Conservation (phyloP, 2,888 invertebrate species). For the Lepeophtheirus nordmannii region DNA sequence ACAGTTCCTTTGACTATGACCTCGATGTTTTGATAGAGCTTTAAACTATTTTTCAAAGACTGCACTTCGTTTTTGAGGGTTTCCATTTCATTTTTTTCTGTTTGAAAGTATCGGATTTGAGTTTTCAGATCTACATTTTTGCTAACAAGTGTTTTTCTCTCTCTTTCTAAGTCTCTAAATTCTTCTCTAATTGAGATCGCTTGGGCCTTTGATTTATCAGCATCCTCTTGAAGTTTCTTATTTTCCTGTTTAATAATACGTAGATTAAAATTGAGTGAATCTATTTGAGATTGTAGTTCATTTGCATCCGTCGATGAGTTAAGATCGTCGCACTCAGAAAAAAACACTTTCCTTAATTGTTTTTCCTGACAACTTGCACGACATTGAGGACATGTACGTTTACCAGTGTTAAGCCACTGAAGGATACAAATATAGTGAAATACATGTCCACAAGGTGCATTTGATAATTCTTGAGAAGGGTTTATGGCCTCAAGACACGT, state of each 20-base stretch:
- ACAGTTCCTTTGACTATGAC: not conserved
- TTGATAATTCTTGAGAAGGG: conserved; percentile 7
- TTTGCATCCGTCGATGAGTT: not conserved
- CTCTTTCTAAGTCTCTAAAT: conserved; percentile 7
- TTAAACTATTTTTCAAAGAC: conserved; percentile 1
- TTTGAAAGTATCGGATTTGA: not conserved
- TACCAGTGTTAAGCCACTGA: conserved; percentile 21
- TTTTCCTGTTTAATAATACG: conserved; percentile 9
- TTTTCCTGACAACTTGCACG: conserved; percentile 9
- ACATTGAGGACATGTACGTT: conserved; percentile 24
- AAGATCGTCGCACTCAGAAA: conserved; percentile 13
- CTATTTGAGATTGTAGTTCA: conserved; percentile 8
- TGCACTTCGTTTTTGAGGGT: too few species aligned
- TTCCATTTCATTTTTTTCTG: not conserved
- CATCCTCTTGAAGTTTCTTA: not conserved
- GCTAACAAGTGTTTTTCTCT: not conserved
- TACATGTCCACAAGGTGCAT: conserved; percentile 21
- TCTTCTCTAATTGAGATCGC: conserved; percentile 1
- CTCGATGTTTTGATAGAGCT: conserved; percentile 10
- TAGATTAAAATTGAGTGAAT: conserved; percentile 17
- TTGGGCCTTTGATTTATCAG: not conserved
- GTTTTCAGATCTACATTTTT: not conserved
- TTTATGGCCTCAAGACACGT: conserved; percentile 18
- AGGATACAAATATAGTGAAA: conserved; percentile 20
- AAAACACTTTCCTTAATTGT: conserved; percentile 11